Percentiles rank a stretch among this genome's conserved stretches.
Evolutionary conservation across 2,113 vertebrate species (phyloP).

Genomic region (Hystrix cristata): DNA sequence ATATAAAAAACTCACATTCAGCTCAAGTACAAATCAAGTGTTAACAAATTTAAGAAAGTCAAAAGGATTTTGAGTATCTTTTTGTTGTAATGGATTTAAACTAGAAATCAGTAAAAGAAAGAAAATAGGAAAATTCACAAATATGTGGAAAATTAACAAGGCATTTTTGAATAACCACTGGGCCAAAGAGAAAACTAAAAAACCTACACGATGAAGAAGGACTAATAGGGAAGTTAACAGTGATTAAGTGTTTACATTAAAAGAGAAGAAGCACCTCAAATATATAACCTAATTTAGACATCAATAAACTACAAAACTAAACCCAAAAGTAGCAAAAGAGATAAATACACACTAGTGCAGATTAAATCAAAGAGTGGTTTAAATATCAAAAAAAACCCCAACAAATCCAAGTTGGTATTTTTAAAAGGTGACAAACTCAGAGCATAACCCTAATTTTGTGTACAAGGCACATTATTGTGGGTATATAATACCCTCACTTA

Average conservation of each 20-base stretch:
- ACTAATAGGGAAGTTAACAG: background rate
- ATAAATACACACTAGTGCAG: background rate
- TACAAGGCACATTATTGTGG: too few species aligned
- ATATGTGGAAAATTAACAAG: background rate
- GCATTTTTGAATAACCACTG: background rate
- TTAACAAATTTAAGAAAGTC: background rate
- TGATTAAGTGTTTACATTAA: background rate
- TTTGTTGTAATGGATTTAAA: background rate
- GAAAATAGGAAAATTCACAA: background rate
- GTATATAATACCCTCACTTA: too few species aligned
- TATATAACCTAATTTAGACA: background rate
- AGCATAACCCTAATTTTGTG: too few species aligned
- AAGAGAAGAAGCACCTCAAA: background rate
- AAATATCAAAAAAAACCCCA: background rate
- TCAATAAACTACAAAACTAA: background rate
- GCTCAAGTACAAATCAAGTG: background rate
- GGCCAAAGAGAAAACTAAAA: background rate
- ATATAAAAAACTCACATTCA: background rate
- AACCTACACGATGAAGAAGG: background rate
- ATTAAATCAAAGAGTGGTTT: background rate
- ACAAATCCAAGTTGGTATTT: background rate
- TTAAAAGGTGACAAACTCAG: background rate
- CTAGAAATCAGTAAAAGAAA: background rate
- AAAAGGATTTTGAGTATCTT: background rate
- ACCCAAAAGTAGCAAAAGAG: background rate